Percentiles rank a stretch among this genome's conserved stretches.
Conservation (phyloP, 2,888 invertebrate species). For the Ichneumoninae sp. region DNA sequence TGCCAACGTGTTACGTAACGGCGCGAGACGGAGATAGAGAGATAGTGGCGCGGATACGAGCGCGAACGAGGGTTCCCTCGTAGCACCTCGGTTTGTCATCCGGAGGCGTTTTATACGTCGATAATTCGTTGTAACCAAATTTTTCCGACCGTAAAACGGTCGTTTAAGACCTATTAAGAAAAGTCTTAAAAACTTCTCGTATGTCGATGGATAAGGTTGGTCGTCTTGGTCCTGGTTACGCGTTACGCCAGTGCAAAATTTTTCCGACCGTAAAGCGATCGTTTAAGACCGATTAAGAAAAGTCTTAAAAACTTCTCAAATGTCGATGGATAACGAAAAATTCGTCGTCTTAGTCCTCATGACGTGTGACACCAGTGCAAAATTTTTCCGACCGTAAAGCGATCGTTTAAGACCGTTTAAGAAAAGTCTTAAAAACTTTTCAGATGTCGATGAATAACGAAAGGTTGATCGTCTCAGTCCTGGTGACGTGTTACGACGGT, state of each 20-base stretch:
- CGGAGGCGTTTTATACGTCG: not conserved
- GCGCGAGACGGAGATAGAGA: conserved; percentile 13
- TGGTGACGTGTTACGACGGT: not conserved
- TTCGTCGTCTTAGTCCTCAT: not conserved
- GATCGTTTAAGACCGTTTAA: not conserved
- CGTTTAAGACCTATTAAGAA: not conserved
- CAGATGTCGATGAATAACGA: not conserved
- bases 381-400: not conserved
- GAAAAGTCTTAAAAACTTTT: not conserved
- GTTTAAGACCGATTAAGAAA: not conserved
- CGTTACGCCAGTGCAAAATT: too few relatives aligned
- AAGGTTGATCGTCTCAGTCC: not conserved
- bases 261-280: not conserved
- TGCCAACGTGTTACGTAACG: conserved; percentile 63
- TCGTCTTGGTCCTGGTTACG: not conserved
- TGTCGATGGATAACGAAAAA: not conserved
- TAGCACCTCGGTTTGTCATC: not conserved
- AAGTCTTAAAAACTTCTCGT: not conserved
- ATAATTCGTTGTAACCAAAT: not conserved
- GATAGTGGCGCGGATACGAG: not conserved
- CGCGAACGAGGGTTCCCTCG: not conserved
- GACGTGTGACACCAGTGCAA: too few relatives aligned
- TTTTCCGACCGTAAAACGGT: not conserved
- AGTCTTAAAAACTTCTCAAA: not conserved
- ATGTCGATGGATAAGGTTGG: not conserved